Percentiles rank a stretch among this genome's conserved stretches.
phyloP scores from a whole-genome alignment of 2,113 vertebrate genomes.

The Cochlearius cochlearius region DNA sequence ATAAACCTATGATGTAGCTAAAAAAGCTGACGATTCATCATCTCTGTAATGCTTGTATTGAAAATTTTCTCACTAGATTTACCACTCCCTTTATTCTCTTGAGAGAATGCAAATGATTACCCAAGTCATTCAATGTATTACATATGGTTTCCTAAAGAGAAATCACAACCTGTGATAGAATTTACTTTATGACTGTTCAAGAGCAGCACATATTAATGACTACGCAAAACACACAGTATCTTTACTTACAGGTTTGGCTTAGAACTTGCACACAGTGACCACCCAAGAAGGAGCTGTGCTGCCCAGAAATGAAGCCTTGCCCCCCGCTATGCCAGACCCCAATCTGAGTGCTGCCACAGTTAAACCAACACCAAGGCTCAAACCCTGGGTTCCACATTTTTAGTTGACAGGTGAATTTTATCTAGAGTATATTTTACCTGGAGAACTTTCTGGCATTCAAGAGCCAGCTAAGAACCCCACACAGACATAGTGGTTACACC shows the following conservation, averaged over 20 bases:
- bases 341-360: not conserved
- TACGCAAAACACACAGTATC: not conserved
- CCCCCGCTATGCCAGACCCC: not conserved
- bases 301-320: not conserved
- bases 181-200: not conserved
- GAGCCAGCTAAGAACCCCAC: not conserved
- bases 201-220: not conserved
- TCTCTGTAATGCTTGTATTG: not conserved
- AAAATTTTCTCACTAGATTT: not conserved
- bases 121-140: not conserved
- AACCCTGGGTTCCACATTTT: not conserved
- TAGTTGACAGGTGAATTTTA: not conserved
- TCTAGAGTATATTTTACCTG: not conserved
- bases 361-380: not conserved
- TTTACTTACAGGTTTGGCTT: not conserved
- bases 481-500: not conserved
- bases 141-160: not conserved
- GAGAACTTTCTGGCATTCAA: not conserved
- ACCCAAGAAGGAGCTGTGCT: accelerated
- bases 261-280: not conserved
- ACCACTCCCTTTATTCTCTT: not conserved
- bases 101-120: not conserved
- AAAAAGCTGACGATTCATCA: not conserved
- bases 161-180: not conserved
- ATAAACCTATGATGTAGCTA: not conserved